Evolutionary conservation across 2,888 invertebrate species (phyloP).

Genomic region (Ceratothoa steindachneri): DNA sequence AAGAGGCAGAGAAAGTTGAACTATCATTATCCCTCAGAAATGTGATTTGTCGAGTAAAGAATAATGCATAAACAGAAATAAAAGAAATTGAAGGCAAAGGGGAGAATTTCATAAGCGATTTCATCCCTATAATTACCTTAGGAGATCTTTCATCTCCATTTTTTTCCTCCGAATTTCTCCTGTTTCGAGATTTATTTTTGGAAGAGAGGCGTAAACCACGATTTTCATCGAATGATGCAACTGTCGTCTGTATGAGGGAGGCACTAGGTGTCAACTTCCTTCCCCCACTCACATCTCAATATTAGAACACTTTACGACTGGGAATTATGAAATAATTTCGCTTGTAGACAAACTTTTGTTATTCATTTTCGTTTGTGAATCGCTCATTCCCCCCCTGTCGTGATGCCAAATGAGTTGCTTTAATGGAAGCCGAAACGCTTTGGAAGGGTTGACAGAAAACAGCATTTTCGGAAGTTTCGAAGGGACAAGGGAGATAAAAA

Average conservation of each 20-base stretch:
- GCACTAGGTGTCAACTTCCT: background rate
- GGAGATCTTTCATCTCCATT: constrained; percentile 10
- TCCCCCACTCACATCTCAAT: background rate
- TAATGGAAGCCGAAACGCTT: constrained; percentile 2
- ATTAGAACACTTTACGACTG: background rate
- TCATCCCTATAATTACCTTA: constrained; percentile 6
- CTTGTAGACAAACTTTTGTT: constrained; percentile 12
- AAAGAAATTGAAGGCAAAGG: background rate
- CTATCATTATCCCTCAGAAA: too few relatives aligned
- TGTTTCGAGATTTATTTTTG: too few relatives aligned
- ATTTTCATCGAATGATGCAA: background rate
- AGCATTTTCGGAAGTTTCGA: background rate
- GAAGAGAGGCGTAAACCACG: background rate
- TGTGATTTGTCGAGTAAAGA: background rate
- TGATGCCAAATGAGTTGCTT: constrained; percentile 8
- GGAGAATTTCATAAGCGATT: constrained; percentile 13
- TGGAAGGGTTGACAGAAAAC: background rate
- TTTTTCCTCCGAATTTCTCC: background rate
- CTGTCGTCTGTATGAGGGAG: background rate
- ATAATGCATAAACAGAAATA: constrained; percentile 10
- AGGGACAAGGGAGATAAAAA: background rate
- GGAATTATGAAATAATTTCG: constrained; percentile 12
- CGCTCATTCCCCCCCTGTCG: too few relatives aligned
- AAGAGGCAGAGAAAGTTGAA: background rate
- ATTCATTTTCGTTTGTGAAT: constrained; percentile 4